Base-by-base conservation (phyloP, 2,113 vertebrate genomes). In the Pagrus major region DNA sequence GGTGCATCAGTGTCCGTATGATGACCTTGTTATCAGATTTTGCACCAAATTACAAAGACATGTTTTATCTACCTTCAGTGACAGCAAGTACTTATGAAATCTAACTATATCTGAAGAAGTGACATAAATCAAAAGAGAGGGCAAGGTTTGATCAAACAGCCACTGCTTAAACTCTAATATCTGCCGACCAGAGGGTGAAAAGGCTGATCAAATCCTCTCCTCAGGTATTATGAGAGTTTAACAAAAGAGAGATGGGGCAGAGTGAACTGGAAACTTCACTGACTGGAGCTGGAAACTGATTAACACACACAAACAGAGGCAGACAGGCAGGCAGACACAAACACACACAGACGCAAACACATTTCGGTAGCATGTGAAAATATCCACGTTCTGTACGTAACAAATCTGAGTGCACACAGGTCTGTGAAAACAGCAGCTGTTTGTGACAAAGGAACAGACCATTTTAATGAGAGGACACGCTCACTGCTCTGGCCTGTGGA, bases 401-500 rank as follows among this genome's bases (percentile, higher is more conserved):
- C 52, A 51, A 52, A 4, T 56, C 47, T 29, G 51, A 42, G 15
- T 18, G 15, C 37, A 58, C 41, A n/a, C 68, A 25, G 27, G 9
- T 3, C 21, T 41, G 52, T 37, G 54, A 54, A 60, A 42, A 37
- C 25, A 71, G 65, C 83, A 60, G 68, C 64, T 66, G 75, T 41
- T 49, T 47, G 71, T 78, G 80, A 85, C 56, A 81, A 15, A 67
- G 3, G 44, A 65, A 71, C 15, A 77, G 27, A 35, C 68, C 35
- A 65, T 33, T n/a, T 61, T 69, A 78, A 8, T 55, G 21, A 42
- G 56, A 39, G n/a, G 35, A 60, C 29, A n/a, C 0, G 10, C 37
- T 70, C 44, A 29, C 29, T 72, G 76, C 80, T 83, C 35, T 20
- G 75, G 42, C 65, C 77, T 66, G 49, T 69, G 54, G 82, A 78